Conservation (phyloP, 2,888 invertebrate species). For the Eumacrocentrus americanus region DNA sequence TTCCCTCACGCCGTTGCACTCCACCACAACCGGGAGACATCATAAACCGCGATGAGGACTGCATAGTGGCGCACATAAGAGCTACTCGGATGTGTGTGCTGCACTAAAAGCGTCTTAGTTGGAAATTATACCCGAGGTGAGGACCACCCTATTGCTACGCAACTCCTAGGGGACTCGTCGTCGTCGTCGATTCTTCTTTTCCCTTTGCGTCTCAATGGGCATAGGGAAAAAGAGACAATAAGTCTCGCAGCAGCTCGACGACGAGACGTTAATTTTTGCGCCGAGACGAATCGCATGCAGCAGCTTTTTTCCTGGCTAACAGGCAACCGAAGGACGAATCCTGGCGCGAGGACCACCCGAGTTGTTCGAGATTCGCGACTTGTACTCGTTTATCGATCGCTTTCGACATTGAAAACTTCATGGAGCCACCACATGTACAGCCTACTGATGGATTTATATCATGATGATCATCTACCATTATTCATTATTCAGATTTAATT, state of each 20-base stretch:
- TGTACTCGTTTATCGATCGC: slow-evolving; percentile 19
- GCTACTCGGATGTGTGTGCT: slow-evolving; percentile 12
- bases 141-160: slow-evolving; percentile 31
- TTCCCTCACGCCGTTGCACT: slow-evolving; percentile 32
- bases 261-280: slow-evolving; percentile 31
- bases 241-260: slow-evolving; percentile 17
- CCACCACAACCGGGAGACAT: slow-evolving; percentile 36
- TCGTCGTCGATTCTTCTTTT: slow-evolving; percentile 4
- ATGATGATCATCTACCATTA: no score
- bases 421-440: background rate
- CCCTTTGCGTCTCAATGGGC: background rate
- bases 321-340: slow-evolving; percentile 25
- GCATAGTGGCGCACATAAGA: background rate
- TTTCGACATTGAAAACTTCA: slow-evolving; percentile 4
- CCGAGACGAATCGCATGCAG: slow-evolving; percentile 26
- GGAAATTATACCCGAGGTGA: slow-evolving; percentile 39
- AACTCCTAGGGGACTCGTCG: slow-evolving; percentile 20
- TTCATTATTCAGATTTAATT: no score
- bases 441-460: background rate
- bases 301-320: slow-evolving; percentile 26
- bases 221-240: slow-evolving; percentile 10
- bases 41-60: slow-evolving; percentile 37
- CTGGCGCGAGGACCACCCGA: slow-evolving; percentile 54
- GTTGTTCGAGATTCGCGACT: slow-evolving; percentile 39
- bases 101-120: slow-evolving; percentile 41